A percentile compares a stretch with the other conserved stretches of the same genome.
Conservation (phyloP, 2,888 invertebrate species). For the Laspeyria flexula region DNA sequence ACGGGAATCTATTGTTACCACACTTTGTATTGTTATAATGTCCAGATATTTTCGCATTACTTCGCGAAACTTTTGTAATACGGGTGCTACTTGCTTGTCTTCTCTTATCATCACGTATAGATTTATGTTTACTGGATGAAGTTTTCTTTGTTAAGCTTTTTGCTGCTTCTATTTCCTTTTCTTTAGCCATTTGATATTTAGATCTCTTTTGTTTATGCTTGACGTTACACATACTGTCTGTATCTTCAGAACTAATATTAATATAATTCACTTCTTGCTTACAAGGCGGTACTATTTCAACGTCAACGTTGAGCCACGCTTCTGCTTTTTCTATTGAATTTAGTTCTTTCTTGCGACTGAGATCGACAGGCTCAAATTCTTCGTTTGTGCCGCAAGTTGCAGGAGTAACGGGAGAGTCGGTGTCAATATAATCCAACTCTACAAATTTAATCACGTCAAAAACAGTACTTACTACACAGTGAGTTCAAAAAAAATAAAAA, state of each 20-base stretch:
- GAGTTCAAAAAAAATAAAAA: too few species aligned
- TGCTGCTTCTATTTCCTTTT: slow-evolving; percentile 22
- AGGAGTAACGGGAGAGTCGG: background rate
- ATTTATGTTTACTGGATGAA: slow-evolving; percentile 20
- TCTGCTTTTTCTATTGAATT: slow-evolving; percentile 56
- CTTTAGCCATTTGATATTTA: slow-evolving; percentile 23
- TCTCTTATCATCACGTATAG: slow-evolving; percentile 34
- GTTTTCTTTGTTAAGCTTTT: slow-evolving; percentile 35
- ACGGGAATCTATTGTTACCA: slow-evolving; percentile 41
- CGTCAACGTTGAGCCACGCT: slow-evolving; percentile 61
- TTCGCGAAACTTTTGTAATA: slow-evolving; percentile 40
- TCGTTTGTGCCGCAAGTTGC: slow-evolving; percentile 7
- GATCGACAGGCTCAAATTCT: slow-evolving; percentile 13
- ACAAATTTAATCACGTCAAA: slow-evolving; percentile 24
- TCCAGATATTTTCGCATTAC: slow-evolving; percentile 35
- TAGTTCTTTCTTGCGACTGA: slow-evolving; percentile 21
- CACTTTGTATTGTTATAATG: slow-evolving; percentile 44
- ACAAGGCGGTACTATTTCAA: slow-evolving; percentile 45
- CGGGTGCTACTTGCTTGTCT: slow-evolving; percentile 49
- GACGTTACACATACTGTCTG: slow-evolving; percentile 43
- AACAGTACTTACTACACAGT: too few species aligned
- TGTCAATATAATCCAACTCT: slow-evolving; percentile 46
- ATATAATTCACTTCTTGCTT: slow-evolving; percentile 38
- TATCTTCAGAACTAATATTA: slow-evolving; percentile 47
- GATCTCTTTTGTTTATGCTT: slow-evolving; percentile 44